Conservation (phyloP, 2,888 invertebrate species). For the Agrilus mali region DNA sequence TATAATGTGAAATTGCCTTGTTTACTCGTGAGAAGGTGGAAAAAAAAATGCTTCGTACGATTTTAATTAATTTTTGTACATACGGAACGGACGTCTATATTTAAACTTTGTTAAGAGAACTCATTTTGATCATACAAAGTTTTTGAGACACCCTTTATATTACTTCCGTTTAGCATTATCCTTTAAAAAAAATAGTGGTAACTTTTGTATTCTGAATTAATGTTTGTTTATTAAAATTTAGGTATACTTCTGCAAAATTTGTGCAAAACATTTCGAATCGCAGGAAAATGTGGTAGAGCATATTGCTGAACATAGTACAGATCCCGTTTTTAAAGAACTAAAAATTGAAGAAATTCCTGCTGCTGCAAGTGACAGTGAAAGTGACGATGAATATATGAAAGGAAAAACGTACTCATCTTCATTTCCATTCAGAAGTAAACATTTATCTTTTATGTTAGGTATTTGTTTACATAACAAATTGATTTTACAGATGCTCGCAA, state of each 20-base stretch:
- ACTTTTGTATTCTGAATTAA: neutral
- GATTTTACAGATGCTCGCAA: conserved; percentile 5
- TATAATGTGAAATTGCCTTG: too few relatives aligned
- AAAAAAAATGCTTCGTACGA: too few relatives aligned
- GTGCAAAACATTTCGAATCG: conserved; percentile 18
- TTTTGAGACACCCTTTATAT: too few relatives aligned
- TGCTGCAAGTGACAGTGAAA: conserved; percentile 9
- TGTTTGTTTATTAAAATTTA: conserved; percentile 14
- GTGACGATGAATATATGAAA: conserved; percentile 7
- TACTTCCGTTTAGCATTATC: too few relatives aligned
- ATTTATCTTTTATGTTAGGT: too few relatives aligned
- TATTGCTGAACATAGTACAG: conserved; percentile 9
- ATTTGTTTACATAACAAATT: neutral
- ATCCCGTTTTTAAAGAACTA: neutral
- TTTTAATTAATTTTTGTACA: too few relatives aligned
- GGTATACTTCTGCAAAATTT: conserved; percentile 25
- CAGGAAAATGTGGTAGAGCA: conserved; percentile 20
- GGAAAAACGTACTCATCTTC: neutral
- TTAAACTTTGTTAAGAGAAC: too few relatives aligned
- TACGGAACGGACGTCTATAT: too few relatives aligned
- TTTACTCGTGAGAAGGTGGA: too few relatives aligned
- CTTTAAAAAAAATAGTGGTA: neutral
- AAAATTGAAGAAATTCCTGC: neutral
- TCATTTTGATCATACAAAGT: too few relatives aligned
- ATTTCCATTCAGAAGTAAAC: neutral